Percentiles rank a stretch among this genome's conserved stretches.
These are phyloP conservation scores for Standfussiana lucernea DNA, from an alignment of 2,888 invertebrate genomes.

Conservation along the genomic window DNA sequence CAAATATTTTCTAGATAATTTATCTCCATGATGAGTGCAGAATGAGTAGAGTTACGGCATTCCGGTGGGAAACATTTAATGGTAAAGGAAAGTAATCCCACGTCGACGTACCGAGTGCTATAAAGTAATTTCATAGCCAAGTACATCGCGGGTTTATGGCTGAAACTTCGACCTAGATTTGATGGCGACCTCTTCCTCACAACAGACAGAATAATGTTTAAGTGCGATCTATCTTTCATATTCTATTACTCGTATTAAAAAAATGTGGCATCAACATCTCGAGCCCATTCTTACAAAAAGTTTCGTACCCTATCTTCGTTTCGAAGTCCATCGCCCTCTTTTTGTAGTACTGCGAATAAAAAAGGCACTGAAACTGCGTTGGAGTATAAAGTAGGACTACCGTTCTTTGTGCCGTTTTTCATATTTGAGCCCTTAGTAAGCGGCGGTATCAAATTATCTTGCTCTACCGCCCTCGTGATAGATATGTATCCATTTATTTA, in stretches of 20 bases:
- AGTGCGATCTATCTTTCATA: slow-evolving; percentile 49
- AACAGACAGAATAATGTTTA: slow-evolving; percentile 11
- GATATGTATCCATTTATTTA: slow-evolving; percentile 68
- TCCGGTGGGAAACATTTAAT: slow-evolving; percentile 58
- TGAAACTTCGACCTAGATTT: slow-evolving; percentile 52
- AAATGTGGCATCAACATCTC: slow-evolving; percentile 48
- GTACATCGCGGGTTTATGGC: slow-evolving; percentile 61
- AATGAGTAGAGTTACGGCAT: slow-evolving; percentile 56
- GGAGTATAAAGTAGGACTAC: slow-evolving; percentile 35
- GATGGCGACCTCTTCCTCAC: slow-evolving; percentile 25
- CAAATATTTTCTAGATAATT: slow-evolving; percentile 30
- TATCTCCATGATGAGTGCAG: slow-evolving; percentile 56
- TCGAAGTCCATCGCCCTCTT: slow-evolving; percentile 25
- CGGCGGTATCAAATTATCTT: slow-evolving; percentile 70
- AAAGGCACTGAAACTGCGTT: slow-evolving; percentile 12
- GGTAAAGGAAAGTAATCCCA: slow-evolving; percentile 56
- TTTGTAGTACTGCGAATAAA: slow-evolving; percentile 5
- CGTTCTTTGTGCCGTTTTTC: slow-evolving; percentile 7
- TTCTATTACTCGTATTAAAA: slow-evolving; percentile 47
- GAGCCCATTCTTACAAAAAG: slow-evolving; percentile 21
- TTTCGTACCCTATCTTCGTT: not conserved
- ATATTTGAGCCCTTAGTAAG: slow-evolving; percentile 40
- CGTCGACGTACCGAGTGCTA: slow-evolving; percentile 46
- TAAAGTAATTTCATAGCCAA: slow-evolving; percentile 66
- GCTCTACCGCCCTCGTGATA: slow-evolving; percentile 68